Evolutionary conservation across 2,113 vertebrate genomes (phyloP).

Genomic region (Rhea americana): DNA sequence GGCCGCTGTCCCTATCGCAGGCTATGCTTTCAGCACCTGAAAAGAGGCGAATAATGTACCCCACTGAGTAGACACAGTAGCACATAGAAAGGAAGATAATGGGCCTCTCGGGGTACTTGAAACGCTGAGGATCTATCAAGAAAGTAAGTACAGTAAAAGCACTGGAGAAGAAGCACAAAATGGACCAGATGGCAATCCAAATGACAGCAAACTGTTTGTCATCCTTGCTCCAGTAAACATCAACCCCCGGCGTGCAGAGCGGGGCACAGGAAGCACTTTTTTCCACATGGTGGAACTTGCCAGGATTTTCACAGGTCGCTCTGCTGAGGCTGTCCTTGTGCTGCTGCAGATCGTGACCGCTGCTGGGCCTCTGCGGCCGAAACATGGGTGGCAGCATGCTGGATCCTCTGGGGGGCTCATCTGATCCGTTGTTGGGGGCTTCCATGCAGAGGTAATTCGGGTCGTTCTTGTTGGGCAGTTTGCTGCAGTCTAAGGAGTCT

Average conservation of each 20-base stretch:
- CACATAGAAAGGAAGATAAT: constrained; percentile 99
- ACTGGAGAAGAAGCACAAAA: constrained; percentile 95
- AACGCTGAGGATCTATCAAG: constrained; percentile 92
- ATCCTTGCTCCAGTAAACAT: constrained; percentile 94
- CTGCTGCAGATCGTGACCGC: constrained; percentile 78
- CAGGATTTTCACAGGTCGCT: constrained; percentile 84
- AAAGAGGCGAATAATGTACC: constrained; percentile 94
- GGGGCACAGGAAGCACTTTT: constrained; percentile 94
- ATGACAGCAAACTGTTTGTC: constrained; percentile 93
- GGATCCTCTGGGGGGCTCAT: constrained; percentile 85
- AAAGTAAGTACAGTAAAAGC: constrained; percentile 98
- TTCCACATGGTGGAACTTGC: constrained; percentile 96
- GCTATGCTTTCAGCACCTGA: constrained; percentile 93
- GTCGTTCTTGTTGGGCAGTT: constrained; percentile 94
- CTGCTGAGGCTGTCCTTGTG: constrained; percentile 79
- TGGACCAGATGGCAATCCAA: constrained; percentile 95
- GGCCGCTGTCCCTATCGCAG: constrained; percentile 92
- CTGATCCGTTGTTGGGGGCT: constrained; percentile 91
- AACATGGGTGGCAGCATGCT: constrained; percentile 90
- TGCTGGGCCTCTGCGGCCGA: constrained; percentile 82
- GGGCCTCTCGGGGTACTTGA: constrained; percentile 95
- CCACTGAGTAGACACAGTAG: constrained; percentile 95
- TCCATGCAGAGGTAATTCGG: constrained; percentile 98
- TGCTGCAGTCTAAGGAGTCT: constrained; percentile 91
- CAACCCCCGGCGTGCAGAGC: constrained; percentile 88